A percentile compares a stretch with the other conserved stretches of the same genome.
These are phyloP conservation scores for Limenitis camilla DNA, from an alignment of 2,888 invertebrate genomes.

Conservation along the genomic window DNA sequence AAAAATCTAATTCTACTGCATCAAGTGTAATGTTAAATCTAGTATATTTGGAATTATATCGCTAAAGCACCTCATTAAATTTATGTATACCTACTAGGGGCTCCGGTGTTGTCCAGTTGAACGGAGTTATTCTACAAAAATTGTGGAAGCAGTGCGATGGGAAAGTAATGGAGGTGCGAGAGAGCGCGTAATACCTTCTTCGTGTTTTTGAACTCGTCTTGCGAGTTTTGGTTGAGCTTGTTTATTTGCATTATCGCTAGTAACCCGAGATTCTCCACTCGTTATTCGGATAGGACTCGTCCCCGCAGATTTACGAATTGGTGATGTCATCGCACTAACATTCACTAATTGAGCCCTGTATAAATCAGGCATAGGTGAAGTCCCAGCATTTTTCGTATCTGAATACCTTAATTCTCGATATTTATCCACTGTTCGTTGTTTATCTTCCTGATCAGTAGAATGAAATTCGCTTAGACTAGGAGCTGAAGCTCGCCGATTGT, in stretches of 20 bases:
- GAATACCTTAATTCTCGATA: conserved; percentile 7
- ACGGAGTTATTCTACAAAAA: conserved; percentile 45
- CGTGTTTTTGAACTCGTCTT: conserved; percentile 22
- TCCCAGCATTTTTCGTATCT: conserved; percentile 36
- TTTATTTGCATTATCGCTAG: conserved; percentile 7
- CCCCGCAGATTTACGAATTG: conserved; percentile 38
- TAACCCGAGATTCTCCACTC: conserved; percentile 17
- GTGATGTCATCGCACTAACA: conserved; percentile 35
- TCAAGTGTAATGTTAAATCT: neutral
- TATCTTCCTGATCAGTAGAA: conserved; percentile 22
- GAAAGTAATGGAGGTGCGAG: conserved; percentile 40
- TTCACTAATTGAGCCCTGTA: conserved; percentile 26
- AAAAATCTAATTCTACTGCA: neutral
- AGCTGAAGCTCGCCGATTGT: conserved; percentile 39
- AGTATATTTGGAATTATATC: neutral
- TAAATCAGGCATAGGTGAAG: conserved; percentile 39
- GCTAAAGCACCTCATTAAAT: conserved; percentile 1
- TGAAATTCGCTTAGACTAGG: conserved; percentile 31
- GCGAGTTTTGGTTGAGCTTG: conserved; percentile 7
- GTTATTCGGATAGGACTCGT: conserved; percentile 39
- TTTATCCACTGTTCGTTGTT: conserved; percentile 1
- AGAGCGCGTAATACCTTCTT: conserved; percentile 36
- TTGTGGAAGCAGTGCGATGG: conserved; percentile 50
- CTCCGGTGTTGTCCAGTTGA: conserved; percentile 4
- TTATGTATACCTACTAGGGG: neutral